Base-by-base conservation (phyloP, 2,888 invertebrate species). In the Anagyrus pseudococci region DNA sequence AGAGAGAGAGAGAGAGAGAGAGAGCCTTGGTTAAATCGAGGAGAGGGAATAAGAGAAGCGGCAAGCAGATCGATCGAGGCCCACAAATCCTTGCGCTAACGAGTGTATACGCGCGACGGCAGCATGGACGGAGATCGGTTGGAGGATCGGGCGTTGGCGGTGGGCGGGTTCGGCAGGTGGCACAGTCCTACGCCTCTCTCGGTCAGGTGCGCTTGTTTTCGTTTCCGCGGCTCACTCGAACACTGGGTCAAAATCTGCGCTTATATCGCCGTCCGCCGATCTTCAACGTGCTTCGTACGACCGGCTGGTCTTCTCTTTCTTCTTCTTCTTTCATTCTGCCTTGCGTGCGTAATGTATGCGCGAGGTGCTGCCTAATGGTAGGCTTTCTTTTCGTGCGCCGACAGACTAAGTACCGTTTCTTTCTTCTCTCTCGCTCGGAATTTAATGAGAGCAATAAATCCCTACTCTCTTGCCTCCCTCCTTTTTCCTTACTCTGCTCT, bases 91-190 rank as follows among this genome's bases (percentile, higher is more conserved):
- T 19, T 54, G 44, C 46, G 57, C 64, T 73, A 75, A 75, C 74
- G 69, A 74, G 73, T 43, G 3, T 44, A n/a, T 6, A 20, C 19
- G 23, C 47, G 47, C 13, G 19, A 19, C 13, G 8, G 19, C 48
- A n/a, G 25, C 22, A 25, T 15, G 10, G 6, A 8, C 41, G 20
- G 19, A 47, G 48, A 49, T 48, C 15, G n/a, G 2, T 15, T 8
- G 15, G 54, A 19, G 41, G n/a, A n/a, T 23, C 29, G 50, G 20
- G 50, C 53, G 53, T 64, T 29, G 54, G 58, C 59, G 60, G 68
- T 67, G 65, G 70, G 69, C 68, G 71, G 68, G 66, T 71, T 72
- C 71, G 71, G 71, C 75, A 75, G 74, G 73, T 75, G 75, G 33
- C 33, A 37, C 33, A 29, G n/a, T n/a, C n/a, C n/a, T n/a, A n/a